Evolutionary conservation across 2,888 invertebrate species (phyloP).

Genomic region (Eutolmus rufibarbis): DNA sequence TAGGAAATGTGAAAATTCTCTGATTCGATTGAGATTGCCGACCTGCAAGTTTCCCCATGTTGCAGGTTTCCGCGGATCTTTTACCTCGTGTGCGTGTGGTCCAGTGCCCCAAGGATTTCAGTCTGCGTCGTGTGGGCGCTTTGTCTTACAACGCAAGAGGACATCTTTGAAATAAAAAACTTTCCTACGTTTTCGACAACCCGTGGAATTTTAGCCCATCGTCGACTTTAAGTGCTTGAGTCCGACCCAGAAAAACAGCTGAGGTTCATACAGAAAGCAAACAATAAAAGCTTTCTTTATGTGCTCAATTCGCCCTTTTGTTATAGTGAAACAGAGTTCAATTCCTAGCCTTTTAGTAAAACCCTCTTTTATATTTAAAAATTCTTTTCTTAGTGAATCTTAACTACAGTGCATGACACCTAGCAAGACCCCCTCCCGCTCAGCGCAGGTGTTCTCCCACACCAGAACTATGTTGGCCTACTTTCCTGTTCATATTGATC

Average conservation of each 20-base stretch:
- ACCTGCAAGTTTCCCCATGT: background rate
- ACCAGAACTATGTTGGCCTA: background rate
- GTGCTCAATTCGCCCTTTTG: too few relatives aligned
- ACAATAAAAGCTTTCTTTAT: background rate
- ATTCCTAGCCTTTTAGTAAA: background rate
- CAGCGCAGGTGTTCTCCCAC: background rate
- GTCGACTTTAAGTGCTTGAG: background rate
- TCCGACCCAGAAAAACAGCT: background rate
- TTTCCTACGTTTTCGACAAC: background rate
- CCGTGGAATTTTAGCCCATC: too few relatives aligned
- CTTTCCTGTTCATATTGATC: background rate
- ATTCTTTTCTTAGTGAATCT: background rate
- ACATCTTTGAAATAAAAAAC: background rate
- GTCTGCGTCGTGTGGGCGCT: background rate
- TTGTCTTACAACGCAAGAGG: background rate
- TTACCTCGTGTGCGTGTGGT: background rate
- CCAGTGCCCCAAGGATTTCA: background rate
- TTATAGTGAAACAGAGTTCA: background rate
- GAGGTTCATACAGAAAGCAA: background rate
- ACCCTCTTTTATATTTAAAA: background rate
- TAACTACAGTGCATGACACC: background rate
- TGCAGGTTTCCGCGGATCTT: background rate
- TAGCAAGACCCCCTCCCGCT: background rate
- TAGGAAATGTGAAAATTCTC: background rate
- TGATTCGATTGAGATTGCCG: background rate